These are phyloP conservation scores for Varanus komodoensis DNA, from an alignment of 2,113 vertebrate species.

Conservation along the genomic window DNA sequence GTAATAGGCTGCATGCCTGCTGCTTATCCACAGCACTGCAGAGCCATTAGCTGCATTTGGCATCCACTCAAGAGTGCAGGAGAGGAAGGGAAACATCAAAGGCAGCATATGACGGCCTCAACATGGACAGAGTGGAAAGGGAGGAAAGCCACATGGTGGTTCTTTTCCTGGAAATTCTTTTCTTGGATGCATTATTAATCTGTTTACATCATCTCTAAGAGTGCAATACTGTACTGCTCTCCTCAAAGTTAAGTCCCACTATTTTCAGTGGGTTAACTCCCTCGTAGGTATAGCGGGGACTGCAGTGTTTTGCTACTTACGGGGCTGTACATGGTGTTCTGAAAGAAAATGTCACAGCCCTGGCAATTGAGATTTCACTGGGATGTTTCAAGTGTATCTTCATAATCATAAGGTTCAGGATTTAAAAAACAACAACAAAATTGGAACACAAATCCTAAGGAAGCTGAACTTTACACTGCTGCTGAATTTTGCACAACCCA, in stretches of 20 bases:
- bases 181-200: background rate
- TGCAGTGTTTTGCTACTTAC: too few relatives aligned
- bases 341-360: background rate
- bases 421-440: too few relatives aligned
- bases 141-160: background rate
- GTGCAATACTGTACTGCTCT: too few relatives aligned
- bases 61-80: background rate
- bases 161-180: slow-evolving; percentile 8
- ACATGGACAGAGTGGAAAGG: slow-evolving; percentile 40
- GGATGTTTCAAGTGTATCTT: background rate
- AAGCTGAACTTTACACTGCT: background rate
- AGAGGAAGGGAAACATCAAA: background rate
- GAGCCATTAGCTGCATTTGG: slow-evolving; percentile 9
- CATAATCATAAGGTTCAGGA: too few relatives aligned
- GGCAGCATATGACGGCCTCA: background rate
- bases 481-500: background rate
- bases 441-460: too few relatives aligned
- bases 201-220: too few relatives aligned
- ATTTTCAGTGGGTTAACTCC: too few relatives aligned
- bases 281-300: too few relatives aligned
- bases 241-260: too few relatives aligned
- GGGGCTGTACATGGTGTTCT: too few relatives aligned
- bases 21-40: slow-evolving; percentile 46
- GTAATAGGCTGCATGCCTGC: background rate
- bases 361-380: background rate